Base-by-base conservation (phyloP, 2,888 invertebrate species). In the Dicyrtoma fusca region DNA sequence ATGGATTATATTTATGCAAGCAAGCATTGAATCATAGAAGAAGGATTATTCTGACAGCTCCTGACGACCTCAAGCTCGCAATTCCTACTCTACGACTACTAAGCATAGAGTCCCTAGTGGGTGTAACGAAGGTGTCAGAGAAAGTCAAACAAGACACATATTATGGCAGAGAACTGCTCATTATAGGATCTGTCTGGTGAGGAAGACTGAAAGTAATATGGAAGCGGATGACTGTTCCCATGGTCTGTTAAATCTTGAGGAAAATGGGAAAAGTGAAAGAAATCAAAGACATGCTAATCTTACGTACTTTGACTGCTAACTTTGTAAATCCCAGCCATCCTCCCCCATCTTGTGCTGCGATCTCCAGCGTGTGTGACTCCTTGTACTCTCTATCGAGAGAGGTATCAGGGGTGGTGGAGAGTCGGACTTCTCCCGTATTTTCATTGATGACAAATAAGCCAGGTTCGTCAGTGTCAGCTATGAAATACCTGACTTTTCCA, bases 281-380 rank as follows among this genome's bases (percentile, higher is more conserved):
- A 17, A 17, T 53, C 23, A 11, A 23, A 47, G 23, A 34, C 21
- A n/a, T n/a, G n/a, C n/a, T n/a, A n/a, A n/a, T n/a, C n/a, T 61
- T 1, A 23, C 87, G 86, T 62, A 97, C 90, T 83, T 89, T 89
- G 51, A 97, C 91, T 83, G 91, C 87, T 76, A 94, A 88, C 44
- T 87, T 87, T 55, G 92, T 87, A 83, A 91, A 91, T 21, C 90
- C 90, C 74, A 90, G 87, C 82, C 89, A 87, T 77, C 94, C 90
- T 76, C 93, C 94, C 51, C 89, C 89, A 85, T 97, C 96, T 44
- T 88, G 88, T 11, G 94, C 96, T 84, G 89, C 88, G 26, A 97
- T 78, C 61, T 80, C 77, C n/a, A 80, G 72, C 8, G 75, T 77
- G 49, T 80, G 79, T 1, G 77, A 77, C 8, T 75, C 74, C 63